Evolutionary conservation across 2,888 invertebrate genomes (phyloP), one percentile per base, ranked within the genome.

Genomic region (Hipparchia sbordonii): DNA sequence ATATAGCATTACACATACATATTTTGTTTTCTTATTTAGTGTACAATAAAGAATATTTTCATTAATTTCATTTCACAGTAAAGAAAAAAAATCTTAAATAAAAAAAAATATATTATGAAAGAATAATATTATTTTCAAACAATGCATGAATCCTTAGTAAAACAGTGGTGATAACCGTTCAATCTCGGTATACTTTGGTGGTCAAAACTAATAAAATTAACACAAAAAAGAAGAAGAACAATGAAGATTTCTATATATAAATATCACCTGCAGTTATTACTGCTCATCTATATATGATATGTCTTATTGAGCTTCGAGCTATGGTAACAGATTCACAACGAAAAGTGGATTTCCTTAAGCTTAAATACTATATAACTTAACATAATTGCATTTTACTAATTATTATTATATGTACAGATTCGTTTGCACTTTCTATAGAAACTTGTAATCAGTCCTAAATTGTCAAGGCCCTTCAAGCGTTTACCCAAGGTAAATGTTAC

Each of bases 291-390:
- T 67, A 86, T 87, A 91, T 91, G 92, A 93, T 92, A 92, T 91
- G 83, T 85, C 80, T 86, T 86, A 85, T 92, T 92, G 92, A 93
- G 93, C 92, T 85, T 87, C 81, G 75, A 88, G 88, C 87, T 84
- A 81, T 84, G 90, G 90, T 92, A 91, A 91, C 89, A 85, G 82
- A 85, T 87, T 83, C 82, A 86, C 83, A 86, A 86, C 83, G 81
- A 82, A 84, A 84, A 68, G 65, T 72, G 67, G 68, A 81, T 13
- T 70, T 52, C 81, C 79, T 81, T 84, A 86, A 79, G 81, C 82
- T 67, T 80, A 79, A 80, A 74, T 48, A 57, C 68, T 60, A 61
- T 60, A 61, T 23, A 71, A 72, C 70, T 75, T 74, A 74, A 71
- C 13, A 61, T 59, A 70, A 84, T 85, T 88, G 87, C 85, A 87